These are phyloP conservation scores for Leguminivora glycinivorella DNA, from an alignment of 1,140 invertebrate species.

Conservation along the genomic window DNA sequence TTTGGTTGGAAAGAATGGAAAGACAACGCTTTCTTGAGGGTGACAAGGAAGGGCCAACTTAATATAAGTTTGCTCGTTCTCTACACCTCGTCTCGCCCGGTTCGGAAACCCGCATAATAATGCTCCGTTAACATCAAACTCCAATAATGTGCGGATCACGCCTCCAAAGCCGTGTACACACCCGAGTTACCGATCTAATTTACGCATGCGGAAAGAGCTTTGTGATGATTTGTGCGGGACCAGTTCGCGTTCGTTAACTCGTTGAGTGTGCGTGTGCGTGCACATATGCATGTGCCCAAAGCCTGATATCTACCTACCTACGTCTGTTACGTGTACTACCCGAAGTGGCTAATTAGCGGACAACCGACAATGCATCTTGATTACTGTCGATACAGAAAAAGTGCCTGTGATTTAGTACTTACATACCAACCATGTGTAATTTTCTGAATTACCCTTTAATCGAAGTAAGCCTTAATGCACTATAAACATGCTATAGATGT, in stretches of 20 bases:
- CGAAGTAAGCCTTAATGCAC: too few species aligned
- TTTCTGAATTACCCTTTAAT: too few species aligned
- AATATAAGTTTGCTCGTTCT: slow-evolving; percentile 72
- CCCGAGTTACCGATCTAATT: slow-evolving; percentile 15
- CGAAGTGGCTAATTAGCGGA: too few species aligned
- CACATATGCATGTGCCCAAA: neutral
- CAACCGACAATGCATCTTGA: too few species aligned
- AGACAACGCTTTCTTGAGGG: slow-evolving; percentile 51
- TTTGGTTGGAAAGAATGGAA: slow-evolving; percentile 58
- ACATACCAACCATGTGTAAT: too few species aligned
- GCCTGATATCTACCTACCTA: neutral
- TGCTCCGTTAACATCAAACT: slow-evolving; percentile 54
- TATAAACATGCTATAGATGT: too few species aligned
- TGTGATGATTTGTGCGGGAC: slow-evolving; percentile 19
- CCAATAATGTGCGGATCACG: slow-evolving; percentile 49
- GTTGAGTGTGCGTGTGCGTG: slow-evolving; percentile 3
- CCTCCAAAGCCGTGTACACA: slow-evolving; percentile 39
- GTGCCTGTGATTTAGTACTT: too few species aligned
- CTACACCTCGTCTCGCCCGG: slow-evolving; percentile 54
- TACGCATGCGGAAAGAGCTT: slow-evolving; percentile 22
- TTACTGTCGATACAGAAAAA: too few species aligned
- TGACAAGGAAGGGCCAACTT: slow-evolving; percentile 57
- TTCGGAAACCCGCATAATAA: slow-evolving; percentile 65
- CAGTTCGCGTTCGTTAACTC: slow-evolving; percentile 8
- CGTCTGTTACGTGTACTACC: too few species aligned